A percentile compares a stretch with the other conserved stretches of the same genome.
Evolutionary conservation across 2,113 vertebrate species (phyloP).

Genomic region (Kryptolebias marmoratus): DNA sequence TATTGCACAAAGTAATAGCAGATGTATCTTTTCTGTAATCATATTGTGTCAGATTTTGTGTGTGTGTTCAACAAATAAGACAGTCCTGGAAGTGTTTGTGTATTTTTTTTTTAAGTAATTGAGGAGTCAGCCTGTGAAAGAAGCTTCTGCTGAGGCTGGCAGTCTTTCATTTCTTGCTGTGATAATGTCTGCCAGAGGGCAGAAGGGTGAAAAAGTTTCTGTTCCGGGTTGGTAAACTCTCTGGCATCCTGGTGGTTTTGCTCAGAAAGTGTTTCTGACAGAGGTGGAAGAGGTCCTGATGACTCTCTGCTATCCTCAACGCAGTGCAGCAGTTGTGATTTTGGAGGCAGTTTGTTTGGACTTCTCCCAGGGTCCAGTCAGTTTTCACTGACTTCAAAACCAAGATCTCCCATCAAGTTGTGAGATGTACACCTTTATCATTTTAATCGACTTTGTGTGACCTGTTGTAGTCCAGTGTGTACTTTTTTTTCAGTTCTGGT

Average conservation of each 20-base stretch:
- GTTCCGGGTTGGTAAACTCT: not conserved
- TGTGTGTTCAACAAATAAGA: not conserved
- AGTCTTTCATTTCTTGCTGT: not conserved
- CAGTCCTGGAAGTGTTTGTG: not conserved
- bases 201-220: not conserved
- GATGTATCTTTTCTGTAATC: not conserved
- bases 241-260: not conserved
- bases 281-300: not conserved
- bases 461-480: not conserved
- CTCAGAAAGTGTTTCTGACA: not conserved
- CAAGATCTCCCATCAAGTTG: conserved; percentile 2
- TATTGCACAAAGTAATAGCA: not conserved
- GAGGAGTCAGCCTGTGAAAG: not conserved
- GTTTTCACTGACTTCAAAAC: conserved; percentile 7
- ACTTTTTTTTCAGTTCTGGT: conserved; percentile 8
- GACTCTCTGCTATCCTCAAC: not conserved
- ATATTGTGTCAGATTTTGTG: not conserved
- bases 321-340: no score
- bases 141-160: not conserved
- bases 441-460: not conserved
- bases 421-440: not conserved
- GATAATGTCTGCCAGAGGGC: not conserved
- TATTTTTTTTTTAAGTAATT: not conserved
- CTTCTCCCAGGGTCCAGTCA: conserved; percentile 7
- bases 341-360: not conserved